Percentiles rank a stretch among this genome's conserved stretches.
Conservation (phyloP, 2,113 vertebrate genomes). For the Speoplatyrhinus poulsoni region DNA sequence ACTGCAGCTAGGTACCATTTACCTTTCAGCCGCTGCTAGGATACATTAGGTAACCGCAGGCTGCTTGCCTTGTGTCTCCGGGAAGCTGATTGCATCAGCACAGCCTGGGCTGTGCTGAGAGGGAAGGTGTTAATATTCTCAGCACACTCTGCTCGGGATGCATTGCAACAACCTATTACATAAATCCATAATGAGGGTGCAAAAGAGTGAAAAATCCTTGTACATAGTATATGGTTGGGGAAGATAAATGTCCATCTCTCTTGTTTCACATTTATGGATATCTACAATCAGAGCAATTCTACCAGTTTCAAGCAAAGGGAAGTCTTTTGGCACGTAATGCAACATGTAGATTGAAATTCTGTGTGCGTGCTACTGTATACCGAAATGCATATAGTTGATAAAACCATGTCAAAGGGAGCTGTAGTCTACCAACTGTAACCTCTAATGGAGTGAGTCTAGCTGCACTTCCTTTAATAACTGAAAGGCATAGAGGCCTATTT, state of each 20-base stretch:
- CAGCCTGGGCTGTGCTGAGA: constrained; percentile 42
- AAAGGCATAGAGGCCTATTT: constrained; percentile 24
- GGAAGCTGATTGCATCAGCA: constrained; percentile 74
- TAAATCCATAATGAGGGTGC: constrained; percentile 56
- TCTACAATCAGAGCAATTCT: constrained; percentile 39
- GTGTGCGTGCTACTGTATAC: constrained; percentile 6
- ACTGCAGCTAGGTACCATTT: constrained; percentile 41
- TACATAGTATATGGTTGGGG: constrained; percentile 28
- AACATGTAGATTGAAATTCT: constrained; percentile 24
- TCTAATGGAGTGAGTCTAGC: constrained; percentile 40
- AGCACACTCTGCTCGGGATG: constrained; percentile 51
- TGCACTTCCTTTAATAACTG: constrained; percentile 52
- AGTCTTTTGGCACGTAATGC: constrained; percentile 30
- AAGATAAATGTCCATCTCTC: constrained; percentile 1
- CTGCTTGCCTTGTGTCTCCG: constrained; percentile 54
- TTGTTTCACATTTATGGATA: constrained; percentile 9
- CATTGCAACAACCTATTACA: constrained; percentile 60
- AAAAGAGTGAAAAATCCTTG: constrained; percentile 23
- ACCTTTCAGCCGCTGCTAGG: constrained; percentile 56
- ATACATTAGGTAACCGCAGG: constrained; percentile 54
- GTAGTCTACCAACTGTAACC: constrained; percentile 16
- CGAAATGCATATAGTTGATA: constrained; percentile 32
- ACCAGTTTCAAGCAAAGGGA: constrained; percentile 43
- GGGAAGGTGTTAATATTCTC: constrained; percentile 69
- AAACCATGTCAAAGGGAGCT: constrained; percentile 18